phyloP scores from a whole-genome alignment of 2,113 vertebrate genomes.

The Dromaius novaehollandiae region DNA sequence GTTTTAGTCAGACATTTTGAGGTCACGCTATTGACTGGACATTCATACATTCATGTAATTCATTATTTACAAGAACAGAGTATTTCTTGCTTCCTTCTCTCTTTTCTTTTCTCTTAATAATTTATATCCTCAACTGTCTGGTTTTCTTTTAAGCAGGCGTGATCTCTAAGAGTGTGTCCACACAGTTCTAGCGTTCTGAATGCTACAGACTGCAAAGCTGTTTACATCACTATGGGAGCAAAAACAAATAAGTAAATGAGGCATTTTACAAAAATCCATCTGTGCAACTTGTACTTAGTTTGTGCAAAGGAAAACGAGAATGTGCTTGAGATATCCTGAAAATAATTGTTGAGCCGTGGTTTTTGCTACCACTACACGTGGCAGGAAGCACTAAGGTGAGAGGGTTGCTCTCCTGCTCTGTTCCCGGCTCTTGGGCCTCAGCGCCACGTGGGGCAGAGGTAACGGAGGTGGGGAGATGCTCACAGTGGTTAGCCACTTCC shows the following conservation, averaged over 20 bases:
- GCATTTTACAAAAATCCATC: not conserved
- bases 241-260: not conserved
- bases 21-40: not conserved
- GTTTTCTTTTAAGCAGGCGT: not conserved
- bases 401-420: not conserved
- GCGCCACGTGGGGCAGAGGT: not conserved
- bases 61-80: not conserved
- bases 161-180: not conserved
- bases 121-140: not conserved
- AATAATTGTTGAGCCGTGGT: not conserved
- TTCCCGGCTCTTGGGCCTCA: not conserved
- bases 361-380: not conserved
- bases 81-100: not conserved
- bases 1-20: not conserved
- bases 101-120: not conserved
- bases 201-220: not conserved
- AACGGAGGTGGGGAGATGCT: not conserved
- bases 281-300: not conserved
- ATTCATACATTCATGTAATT: not conserved
- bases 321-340: not conserved
- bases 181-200: not conserved
- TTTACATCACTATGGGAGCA: not conserved
- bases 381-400: not conserved
- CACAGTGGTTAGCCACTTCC: not conserved
- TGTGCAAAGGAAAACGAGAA: not conserved